Conservation (phyloP, 2,797 vertebrate species). For the Petrocephalus sullivani region DNA sequence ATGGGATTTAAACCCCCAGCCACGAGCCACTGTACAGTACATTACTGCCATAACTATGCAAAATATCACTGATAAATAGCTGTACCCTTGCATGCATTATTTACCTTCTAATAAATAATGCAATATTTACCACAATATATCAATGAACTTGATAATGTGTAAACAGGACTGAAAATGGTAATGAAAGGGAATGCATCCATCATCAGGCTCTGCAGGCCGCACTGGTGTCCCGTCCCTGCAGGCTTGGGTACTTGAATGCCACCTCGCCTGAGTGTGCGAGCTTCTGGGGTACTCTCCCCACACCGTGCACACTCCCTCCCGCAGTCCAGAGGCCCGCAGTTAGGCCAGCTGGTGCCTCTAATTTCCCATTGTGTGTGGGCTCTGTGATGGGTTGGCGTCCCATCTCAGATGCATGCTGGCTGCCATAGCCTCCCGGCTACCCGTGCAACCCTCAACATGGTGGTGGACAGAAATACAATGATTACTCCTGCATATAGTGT, state of each 20-base stretch:
- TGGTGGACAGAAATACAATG: background rate
- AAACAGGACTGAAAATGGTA: background rate
- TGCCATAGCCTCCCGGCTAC: background rate
- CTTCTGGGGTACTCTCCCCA: background rate
- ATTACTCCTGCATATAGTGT: background rate
- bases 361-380: background rate
- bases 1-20: background rate
- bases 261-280: background rate
- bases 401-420: background rate
- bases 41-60: background rate
- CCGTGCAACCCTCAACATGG: background rate
- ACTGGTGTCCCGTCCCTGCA: background rate
- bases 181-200: background rate
- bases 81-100: background rate
- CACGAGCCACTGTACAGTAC: background rate
- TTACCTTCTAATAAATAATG: background rate
- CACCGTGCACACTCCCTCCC: background rate
- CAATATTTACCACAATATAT: background rate
- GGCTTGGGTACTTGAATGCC: background rate
- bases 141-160: background rate
- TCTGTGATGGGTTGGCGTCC: background rate
- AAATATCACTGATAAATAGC: background rate
- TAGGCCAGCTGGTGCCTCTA: too few relatives aligned
- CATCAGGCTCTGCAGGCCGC: background rate
- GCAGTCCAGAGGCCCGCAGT: too few relatives aligned